Percentiles rank a stretch among this genome's conserved stretches.
These are phyloP conservation scores for Temnopleurus reevesii DNA, from an alignment of 53 echinoderm and acorn worm species.

Conservation along the genomic window DNA sequence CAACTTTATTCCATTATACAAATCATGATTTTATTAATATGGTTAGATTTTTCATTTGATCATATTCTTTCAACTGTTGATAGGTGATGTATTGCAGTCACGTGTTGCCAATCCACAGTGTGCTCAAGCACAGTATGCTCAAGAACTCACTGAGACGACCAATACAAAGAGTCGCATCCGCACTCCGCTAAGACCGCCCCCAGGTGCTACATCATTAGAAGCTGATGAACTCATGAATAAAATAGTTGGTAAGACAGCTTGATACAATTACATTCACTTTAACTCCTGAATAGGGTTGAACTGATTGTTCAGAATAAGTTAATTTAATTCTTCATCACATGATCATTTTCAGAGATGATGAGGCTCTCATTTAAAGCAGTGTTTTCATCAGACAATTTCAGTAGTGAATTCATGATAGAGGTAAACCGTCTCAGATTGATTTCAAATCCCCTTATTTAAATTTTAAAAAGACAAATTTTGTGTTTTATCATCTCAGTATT, in stretches of 20 bases:
- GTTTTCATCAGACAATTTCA: too few species aligned
- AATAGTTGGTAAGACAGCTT: conserved; percentile 68
- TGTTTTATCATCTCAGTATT: too few species aligned
- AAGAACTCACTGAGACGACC: conserved; percentile 85
- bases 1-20: too few species aligned
- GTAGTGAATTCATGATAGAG: too few species aligned
- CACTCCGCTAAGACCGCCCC: conserved; percentile 82
- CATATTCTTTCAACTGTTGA: not conserved
- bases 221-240: conserved; percentile 89
- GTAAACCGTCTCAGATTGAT: too few species aligned
- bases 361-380: too few species aligned
- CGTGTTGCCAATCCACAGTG: conserved; percentile 88
- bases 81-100: conserved; percentile 82
- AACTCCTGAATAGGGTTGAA: not conserved
- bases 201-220: conserved; percentile 77
- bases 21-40: too few species aligned
- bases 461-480: too few species aligned
- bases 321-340: not conserved
- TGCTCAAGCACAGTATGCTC: conserved; percentile 84
- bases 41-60: too few species aligned
- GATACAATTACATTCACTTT: too few species aligned
- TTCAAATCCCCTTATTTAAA: too few species aligned
- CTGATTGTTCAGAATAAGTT: not conserved
- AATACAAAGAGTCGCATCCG: conserved; percentile 83
- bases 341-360: not conserved